phyloP scores from a whole-genome alignment of 2,888 invertebrate species.

The Amiota mariae region DNA sequence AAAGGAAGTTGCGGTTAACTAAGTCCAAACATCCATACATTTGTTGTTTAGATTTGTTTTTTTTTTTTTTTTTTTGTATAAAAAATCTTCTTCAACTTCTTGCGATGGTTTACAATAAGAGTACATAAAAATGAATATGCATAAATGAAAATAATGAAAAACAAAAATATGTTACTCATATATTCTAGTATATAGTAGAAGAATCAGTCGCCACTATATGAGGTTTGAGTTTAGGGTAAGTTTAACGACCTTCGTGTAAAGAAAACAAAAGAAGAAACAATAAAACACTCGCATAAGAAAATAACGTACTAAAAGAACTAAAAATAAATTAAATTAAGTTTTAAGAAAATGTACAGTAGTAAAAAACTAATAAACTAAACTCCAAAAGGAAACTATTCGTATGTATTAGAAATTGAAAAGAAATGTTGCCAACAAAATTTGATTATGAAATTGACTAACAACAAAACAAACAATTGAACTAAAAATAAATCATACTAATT shows the following conservation, averaged over 20 bases:
- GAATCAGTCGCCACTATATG: too few species aligned
- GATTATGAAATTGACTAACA: too few species aligned
- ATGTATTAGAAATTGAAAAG: too few species aligned
- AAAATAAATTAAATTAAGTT: not conserved
- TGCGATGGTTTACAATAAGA: not conserved
- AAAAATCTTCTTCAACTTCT: not conserved
- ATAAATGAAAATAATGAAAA: slow-evolving; percentile 21
- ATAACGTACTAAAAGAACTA: too few species aligned
- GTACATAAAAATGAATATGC: slow-evolving; percentile 25
- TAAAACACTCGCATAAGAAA: not conserved
- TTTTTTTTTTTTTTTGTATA: not conserved
- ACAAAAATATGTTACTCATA: too few species aligned
- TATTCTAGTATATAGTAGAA: too few species aligned
- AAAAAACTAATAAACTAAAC: not conserved
- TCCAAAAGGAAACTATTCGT: too few species aligned
- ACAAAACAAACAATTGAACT: too few species aligned
- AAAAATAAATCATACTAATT: too few species aligned
- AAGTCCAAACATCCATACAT: not conserved
- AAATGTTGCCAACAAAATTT: too few species aligned
- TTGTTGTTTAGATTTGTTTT: not conserved
- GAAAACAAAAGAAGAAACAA: slow-evolving; percentile 35
- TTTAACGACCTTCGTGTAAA: slow-evolving; percentile 55
- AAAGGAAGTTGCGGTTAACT: slow-evolving; percentile 25
- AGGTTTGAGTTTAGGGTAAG: slow-evolving; percentile 25
- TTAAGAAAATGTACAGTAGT: not conserved